phyloP scores from a whole-genome alignment of 2,113 vertebrate species.

The Protobothrops mucrosquamatus region DNA sequence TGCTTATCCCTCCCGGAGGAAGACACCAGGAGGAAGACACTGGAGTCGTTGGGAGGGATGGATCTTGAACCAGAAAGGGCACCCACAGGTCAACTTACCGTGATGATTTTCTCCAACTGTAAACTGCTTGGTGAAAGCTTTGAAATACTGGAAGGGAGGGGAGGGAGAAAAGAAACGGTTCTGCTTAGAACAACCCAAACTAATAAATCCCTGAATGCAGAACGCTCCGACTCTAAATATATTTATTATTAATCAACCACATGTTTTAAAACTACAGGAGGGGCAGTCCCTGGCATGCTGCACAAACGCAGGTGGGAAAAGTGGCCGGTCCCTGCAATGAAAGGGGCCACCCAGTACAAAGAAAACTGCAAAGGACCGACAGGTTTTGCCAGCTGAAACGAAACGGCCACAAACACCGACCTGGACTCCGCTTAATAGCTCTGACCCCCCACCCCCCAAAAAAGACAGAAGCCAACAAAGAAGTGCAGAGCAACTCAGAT shows the following conservation, averaged over 20 bases:
- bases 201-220: background rate
- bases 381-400: too few species aligned
- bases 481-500: background rate
- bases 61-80: background rate
- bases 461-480: background rate
- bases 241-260: background rate
- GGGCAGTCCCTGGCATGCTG: too few species aligned
- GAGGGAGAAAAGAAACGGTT: background rate
- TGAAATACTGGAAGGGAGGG: constrained; percentile 78
- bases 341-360: too few species aligned
- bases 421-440: background rate
- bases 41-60: too few species aligned
- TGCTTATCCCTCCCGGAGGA: background rate
- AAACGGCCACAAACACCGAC: background rate
- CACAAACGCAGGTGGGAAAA: too few species aligned
- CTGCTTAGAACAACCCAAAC: background rate
- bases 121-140: constrained; percentile 77
- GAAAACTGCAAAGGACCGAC: too few species aligned
- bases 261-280: background rate
- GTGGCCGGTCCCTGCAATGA: too few species aligned
- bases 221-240: background rate
- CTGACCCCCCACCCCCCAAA: background rate
- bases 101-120: constrained; percentile 81
- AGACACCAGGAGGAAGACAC: background rate
- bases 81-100: constrained; percentile 68